Conservation (phyloP, 30 jellyfish, hydroid and myxozoan genomes). For the Catostylus mosaicus region DNA sequence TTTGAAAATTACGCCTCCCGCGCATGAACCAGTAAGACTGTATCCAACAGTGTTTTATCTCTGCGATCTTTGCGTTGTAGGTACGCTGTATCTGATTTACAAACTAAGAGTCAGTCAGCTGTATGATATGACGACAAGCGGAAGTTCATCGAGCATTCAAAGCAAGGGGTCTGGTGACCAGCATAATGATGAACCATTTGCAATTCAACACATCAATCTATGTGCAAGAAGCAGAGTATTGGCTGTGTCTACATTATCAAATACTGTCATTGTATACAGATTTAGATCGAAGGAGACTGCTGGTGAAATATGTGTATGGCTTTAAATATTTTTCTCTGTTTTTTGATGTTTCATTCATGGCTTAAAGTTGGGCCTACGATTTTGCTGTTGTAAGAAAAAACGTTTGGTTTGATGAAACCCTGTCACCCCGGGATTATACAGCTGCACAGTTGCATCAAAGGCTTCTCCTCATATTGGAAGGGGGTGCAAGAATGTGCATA, state of each 20-base stretch:
- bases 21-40: too few species aligned
- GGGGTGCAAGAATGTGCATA: too few species aligned
- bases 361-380: too few species aligned
- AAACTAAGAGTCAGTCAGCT: constrained; percentile 78
- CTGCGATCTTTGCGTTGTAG: constrained; percentile 37
- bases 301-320: constrained; percentile 74
- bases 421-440: too few species aligned
- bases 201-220: constrained; percentile 81
- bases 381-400: too few species aligned
- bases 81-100: constrained; percentile 68
- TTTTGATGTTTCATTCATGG: too few species aligned
- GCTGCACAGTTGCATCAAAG: too few species aligned
- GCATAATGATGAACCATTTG: constrained; percentile 81
- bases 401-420: too few species aligned
- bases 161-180: constrained; percentile 86
- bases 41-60: too few species aligned
- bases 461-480: too few species aligned
- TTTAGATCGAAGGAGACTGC: constrained; percentile 75
- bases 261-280: constrained; percentile 71
- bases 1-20: too few species aligned
- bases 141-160: constrained; percentile 70
- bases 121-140: constrained; percentile 52
- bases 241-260: constrained; percentile 82
- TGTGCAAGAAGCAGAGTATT: constrained; percentile 74
- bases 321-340: neutral